Base-by-base conservation (phyloP, 2,797 vertebrate genomes). In the Taenioides sp. region DNA sequence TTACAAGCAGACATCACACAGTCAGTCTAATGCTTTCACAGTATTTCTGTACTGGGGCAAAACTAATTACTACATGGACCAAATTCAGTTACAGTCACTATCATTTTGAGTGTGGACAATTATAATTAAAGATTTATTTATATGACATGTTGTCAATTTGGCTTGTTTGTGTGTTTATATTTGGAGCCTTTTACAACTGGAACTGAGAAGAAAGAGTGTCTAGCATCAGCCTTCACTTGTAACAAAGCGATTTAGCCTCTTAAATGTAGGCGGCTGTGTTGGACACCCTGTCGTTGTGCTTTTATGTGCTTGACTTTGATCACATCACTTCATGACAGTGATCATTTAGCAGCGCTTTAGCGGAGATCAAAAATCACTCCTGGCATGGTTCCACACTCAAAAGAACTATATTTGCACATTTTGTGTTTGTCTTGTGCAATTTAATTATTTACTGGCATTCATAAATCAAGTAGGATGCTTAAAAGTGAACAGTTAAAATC, bases 231-330 rank as follows among this genome's bases (percentile, higher is more conserved):
- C 31, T 37, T 47, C 1, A 47, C 20, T n/a, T 40, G 34, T 40
- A 37, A 14, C 60, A 64, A 43, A 40, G 62, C 37, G 4, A 43
- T 23, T 40, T 34, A 34, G 60, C 31, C 61, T 22, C 37, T 63
- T n/a, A 20, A 62, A 62, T 12, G 60, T 62, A n/a, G 31, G 60
- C 18, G 0, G 31, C 17, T 18, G 6, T 62, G 31, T 62, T 62
- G 20, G 60, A 37, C 60, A 22, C 34, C 31, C 9, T 62, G 20
- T 62, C 31, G 11, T 3, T 10, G 17, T 5, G 60, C 17, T 34
- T 40, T 62, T 25, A 47, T 65, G 37, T 47, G 12, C 16, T 63
- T 47, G n/a, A 43, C 62, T 65, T 65, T 47, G 12, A 64, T 64
- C 37, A 43, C 9, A 60, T 60, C 14, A 2, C 28, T 62, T 31